phyloP scores from a whole-genome alignment of 2,888 invertebrate species.

The Pycnomerus fuliginosus region DNA sequence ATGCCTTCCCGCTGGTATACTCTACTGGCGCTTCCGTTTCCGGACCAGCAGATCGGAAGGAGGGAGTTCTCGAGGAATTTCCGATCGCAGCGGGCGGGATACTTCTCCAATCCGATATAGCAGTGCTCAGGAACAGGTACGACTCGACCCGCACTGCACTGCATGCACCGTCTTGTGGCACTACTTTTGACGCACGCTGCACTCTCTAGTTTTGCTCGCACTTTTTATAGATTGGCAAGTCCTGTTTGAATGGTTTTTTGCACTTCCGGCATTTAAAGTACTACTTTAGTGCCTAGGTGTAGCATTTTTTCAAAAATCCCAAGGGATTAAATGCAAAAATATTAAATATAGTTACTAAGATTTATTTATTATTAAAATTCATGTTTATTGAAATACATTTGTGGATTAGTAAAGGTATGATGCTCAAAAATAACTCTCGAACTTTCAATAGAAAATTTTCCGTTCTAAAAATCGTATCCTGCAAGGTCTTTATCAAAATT shows the following conservation, averaged over 20 bases:
- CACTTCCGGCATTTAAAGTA: background rate
- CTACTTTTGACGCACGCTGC: slow-evolving; percentile 1
- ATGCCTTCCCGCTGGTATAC: slow-evolving; percentile 87
- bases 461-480: no score
- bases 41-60: slow-evolving; percentile 88
- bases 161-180: slow-evolving; percentile 28
- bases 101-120: slow-evolving; percentile 84
- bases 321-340: no score
- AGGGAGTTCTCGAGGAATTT: slow-evolving; percentile 78
- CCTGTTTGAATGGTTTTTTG: background rate
- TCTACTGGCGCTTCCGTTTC: slow-evolving; percentile 86
- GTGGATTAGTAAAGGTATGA: no score
- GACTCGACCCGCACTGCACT: slow-evolving; percentile 39
- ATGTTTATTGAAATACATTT: no score
- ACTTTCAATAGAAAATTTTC: no score
- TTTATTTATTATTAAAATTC: no score
- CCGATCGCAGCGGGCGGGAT: slow-evolving; percentile 76
- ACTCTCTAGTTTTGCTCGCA: background rate
- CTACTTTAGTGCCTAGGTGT: background rate
- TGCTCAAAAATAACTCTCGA: no score
- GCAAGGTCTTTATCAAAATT: no score
- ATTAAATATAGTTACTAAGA: no score
- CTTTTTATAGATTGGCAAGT: no score
- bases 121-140: slow-evolving; percentile 42
- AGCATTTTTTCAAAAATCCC: no score